Base-by-base conservation (phyloP, 2,888 invertebrate species). In the Tubiluchus corallicola region DNA sequence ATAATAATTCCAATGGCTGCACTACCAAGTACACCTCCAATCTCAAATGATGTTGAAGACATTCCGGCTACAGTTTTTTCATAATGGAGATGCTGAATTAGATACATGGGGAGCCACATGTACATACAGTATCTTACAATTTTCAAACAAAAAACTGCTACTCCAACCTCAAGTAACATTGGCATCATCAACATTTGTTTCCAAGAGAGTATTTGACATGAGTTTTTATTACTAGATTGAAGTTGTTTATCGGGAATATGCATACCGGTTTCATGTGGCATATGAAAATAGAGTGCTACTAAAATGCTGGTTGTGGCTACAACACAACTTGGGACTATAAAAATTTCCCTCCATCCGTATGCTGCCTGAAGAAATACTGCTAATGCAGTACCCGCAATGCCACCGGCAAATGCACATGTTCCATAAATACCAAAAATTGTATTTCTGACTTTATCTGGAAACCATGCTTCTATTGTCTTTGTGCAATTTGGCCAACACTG, bases 91-190 rank as follows among this genome's bases (percentile, higher is more conserved):
- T 63, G 54, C 56, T 55, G 45, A 17, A 19, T 54, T 4, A 68
- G 54, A 50, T 64, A 68, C 56, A 68, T 58, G 2, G 68, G 68
- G 19, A 68, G 55, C 68, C 68, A 68, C 58, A 67, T 63, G 53
- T 65, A 66, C 59, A 68, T 63, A 49, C 63, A 61, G 52, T 68
- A 69, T 15, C 69, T 60, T 5, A 68, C 67, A 18, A 65, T 55
- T 54, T 69, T 69, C 15, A 68, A 51, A 53, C 66, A 67, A 43
- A 68, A 61, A 48, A 68, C 62, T 17, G 64, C 60, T 29, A 65
- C 43, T 3, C 67, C 59, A 13, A 67, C 57, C 49, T 68, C 67
- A 4, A 60, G 54, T 9, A 68, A n/a, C n/a, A n/a, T n/a, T n/a
- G n/a, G n/a, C n/a, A n/a, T n/a, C n/a, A n/a, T n/a, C n/a, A n/a